These are phyloP conservation scores for Eupeodes luniger DNA, from an alignment of 2,888 invertebrate species.

Conservation along the genomic window DNA sequence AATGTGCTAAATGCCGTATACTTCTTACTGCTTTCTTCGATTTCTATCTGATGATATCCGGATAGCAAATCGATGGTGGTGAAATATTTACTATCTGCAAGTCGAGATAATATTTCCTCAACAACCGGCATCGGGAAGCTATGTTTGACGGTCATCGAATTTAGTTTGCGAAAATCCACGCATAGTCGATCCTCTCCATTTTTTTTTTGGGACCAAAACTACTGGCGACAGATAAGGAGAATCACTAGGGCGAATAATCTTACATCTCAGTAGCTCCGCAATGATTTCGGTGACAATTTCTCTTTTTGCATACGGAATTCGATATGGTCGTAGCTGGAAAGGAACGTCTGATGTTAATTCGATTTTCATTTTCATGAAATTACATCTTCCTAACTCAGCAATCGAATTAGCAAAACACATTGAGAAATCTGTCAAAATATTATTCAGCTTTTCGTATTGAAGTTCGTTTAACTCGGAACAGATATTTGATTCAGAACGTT, in stretches of 20 bases:
- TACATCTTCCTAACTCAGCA: slow-evolving; percentile 49
- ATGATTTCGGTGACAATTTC: slow-evolving; percentile 6
- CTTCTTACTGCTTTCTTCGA: not conserved
- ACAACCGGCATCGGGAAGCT: not conserved
- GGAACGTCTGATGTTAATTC: slow-evolving; percentile 45
- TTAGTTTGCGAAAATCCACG: slow-evolving; percentile 1
- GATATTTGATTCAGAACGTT: slow-evolving; percentile 2
- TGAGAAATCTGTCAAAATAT: slow-evolving; percentile 10
- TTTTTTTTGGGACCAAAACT: too few species aligned
- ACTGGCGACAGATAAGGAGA: too few species aligned
- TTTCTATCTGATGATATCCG: not conserved
- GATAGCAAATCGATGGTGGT: not conserved
- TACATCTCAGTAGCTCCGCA: not conserved
- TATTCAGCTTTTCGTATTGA: slow-evolving; percentile 24
- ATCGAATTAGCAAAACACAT: slow-evolving; percentile 34
- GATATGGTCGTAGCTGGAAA: slow-evolving; percentile 66
- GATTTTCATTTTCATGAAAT: slow-evolving; percentile 54
- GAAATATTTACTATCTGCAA: not conserved
- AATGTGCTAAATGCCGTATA: slow-evolving; percentile 5
- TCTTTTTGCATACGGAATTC: slow-evolving; percentile 64
- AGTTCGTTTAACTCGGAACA: slow-evolving; percentile 1
- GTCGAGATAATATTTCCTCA: not conserved
- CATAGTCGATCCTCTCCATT: not conserved
- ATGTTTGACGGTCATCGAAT: not conserved
- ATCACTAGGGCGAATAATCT: not conserved